phyloP scores from a whole-genome alignment of 2,113 vertebrate genomes.

The Gavialis gangeticus region DNA sequence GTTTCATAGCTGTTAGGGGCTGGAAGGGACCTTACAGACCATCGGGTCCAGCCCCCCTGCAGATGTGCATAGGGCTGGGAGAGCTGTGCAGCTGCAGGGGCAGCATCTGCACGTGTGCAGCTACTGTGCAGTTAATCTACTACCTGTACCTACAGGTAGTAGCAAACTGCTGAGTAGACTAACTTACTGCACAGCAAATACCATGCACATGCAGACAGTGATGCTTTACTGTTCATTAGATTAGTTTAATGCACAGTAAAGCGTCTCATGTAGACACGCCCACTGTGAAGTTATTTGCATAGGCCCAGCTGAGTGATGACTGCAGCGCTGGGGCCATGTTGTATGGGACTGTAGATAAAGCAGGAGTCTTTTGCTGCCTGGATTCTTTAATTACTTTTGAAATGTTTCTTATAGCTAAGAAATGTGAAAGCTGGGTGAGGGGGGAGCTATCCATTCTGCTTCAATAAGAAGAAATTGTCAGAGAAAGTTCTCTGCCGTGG shows the following conservation, averaged over 20 bases:
- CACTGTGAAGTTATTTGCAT: neutral
- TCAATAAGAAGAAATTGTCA: neutral
- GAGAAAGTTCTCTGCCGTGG: neutral
- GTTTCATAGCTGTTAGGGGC: no score
- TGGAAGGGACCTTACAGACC: no score
- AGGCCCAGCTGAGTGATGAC: neutral
- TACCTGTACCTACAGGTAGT: no score
- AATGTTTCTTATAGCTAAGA: neutral
- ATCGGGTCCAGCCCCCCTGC: no score
- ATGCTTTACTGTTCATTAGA: neutral
- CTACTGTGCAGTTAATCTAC: no score
- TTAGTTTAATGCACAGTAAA: neutral
- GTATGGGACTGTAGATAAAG: neutral
- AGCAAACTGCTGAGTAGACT: no score
- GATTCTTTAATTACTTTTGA: neutral
- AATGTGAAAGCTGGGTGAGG: neutral
- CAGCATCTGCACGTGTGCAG: no score
- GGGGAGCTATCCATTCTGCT: neutral
- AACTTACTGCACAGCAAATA: no score
- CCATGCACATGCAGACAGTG: no score
- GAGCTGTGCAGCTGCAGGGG: no score
- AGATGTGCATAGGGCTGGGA: no score
- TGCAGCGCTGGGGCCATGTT: accelerated
- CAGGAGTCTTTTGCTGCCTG: neutral
- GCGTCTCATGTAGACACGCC: no score